These are phyloP conservation scores for Lepidocyrtinus sp. DNA, from an alignment of 2,888 invertebrate species.

Conservation along the genomic window DNA sequence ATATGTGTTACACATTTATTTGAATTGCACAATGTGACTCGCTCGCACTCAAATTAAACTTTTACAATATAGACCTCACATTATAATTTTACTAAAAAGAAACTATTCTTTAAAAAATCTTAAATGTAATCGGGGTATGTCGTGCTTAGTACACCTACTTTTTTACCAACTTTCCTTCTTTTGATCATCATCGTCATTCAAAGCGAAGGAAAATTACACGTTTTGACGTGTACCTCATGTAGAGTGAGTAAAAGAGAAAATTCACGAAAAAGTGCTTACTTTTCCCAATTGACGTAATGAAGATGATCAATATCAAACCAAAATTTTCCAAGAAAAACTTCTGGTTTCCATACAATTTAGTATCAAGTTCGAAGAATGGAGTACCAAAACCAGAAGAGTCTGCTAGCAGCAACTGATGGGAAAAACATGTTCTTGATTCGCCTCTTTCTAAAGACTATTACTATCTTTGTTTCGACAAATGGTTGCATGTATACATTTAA, in stretches of 20 bases:
- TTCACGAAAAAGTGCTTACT: background rate
- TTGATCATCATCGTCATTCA: background rate
- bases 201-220: slow-evolving; percentile 1
- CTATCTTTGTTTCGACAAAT: background rate
- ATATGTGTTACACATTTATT: too few species aligned
- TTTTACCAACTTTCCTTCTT: background rate
- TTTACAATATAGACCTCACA: too few species aligned
- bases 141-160: background rate
- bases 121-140: background rate
- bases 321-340: background rate
- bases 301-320: background rate
- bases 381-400: background rate
- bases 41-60: too few species aligned
- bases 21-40: too few species aligned
- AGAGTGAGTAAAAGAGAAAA: background rate
- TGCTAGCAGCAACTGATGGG: background rate
- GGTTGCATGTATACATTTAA: background rate
- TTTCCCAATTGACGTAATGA: slow-evolving; percentile 1
- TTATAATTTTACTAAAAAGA: background rate
- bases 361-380: background rate
- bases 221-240: background rate
- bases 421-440: background rate
- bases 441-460: background rate
- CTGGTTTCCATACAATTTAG: background rate
- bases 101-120: background rate